Conservation (phyloP, 1,140 invertebrate species). For the Ceratitis capitata region DNA sequence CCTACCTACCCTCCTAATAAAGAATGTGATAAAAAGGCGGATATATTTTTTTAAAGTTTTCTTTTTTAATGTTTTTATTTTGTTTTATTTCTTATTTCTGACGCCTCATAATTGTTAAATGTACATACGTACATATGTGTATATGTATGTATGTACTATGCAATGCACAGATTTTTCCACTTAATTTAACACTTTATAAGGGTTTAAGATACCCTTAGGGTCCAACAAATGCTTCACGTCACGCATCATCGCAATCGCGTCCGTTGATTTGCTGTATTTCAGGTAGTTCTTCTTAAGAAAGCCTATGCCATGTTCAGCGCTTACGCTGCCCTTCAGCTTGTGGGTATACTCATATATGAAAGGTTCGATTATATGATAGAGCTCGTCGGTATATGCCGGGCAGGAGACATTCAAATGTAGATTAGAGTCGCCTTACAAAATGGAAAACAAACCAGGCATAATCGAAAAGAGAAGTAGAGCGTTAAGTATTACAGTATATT, state of each 20-base stretch:
- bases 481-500: neutral
- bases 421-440: conserved; percentile 84
- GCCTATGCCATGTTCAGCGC: conserved; percentile 94
- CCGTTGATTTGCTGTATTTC: conserved; percentile 79
- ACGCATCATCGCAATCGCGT: conserved; percentile 81
- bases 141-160: neutral
- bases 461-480: too few relatives aligned
- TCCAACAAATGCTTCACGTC: conserved; percentile 85
- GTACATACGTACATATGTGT: neutral
- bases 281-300: conserved; percentile 87
- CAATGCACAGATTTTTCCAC: neutral
- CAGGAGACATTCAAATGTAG: conserved; percentile 86
- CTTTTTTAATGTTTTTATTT: too few relatives aligned
- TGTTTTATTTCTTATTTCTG: too few relatives aligned
- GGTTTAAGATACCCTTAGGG: conserved; percentile 91
- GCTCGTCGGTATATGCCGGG: conserved; percentile 79
- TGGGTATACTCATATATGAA: conserved; percentile 89
- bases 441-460: conserved; percentile 43
- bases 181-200: conserved; percentile 80
- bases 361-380: conserved; percentile 82
- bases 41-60: too few relatives aligned
- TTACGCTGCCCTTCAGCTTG: conserved; percentile 82
- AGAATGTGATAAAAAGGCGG: too few relatives aligned
- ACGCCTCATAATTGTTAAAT: neutral
- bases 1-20: too few relatives aligned